A percentile compares a stretch with the other conserved stretches of the same genome.
Conservation (phyloP, 2,888 invertebrate species). For the Heliconius charithonia region DNA sequence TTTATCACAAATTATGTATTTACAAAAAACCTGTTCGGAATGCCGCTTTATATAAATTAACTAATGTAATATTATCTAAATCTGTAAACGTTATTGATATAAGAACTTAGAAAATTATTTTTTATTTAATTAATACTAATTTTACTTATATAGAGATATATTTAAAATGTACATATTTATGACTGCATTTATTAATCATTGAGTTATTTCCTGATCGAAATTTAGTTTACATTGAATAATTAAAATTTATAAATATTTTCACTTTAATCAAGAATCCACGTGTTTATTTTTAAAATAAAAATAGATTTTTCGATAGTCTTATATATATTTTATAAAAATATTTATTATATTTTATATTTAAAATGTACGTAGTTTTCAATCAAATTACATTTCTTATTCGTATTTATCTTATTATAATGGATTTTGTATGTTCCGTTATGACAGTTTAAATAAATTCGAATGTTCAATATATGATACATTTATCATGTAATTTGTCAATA, state of each 20-base stretch:
- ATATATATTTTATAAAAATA: too few relatives aligned
- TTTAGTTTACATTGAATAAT: not conserved
- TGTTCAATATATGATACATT: constrained; percentile 64
- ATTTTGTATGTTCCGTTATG: constrained; percentile 38
- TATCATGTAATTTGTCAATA: constrained; percentile 80
- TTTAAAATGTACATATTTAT: constrained; percentile 4
- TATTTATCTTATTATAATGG: constrained; percentile 6
- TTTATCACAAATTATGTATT: constrained; percentile 2
- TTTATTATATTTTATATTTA: too few relatives aligned
- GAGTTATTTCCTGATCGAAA: constrained; percentile 9
- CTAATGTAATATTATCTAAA: constrained; percentile 7
- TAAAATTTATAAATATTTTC: not conserved
- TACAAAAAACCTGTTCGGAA: constrained; percentile 17
- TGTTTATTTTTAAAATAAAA: not conserved
- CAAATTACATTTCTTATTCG: not conserved
- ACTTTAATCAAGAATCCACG: not conserved
- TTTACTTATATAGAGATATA: not conserved
- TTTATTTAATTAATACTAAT: too few relatives aligned
- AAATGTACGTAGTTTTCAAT: too few relatives aligned
- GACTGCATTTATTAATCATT: constrained; percentile 1
- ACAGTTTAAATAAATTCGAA: constrained; percentile 55
- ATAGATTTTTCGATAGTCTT: not conserved
- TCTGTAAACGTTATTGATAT: constrained; percentile 16
- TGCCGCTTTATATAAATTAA: constrained; percentile 4
- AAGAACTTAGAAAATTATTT: constrained; percentile 15